Evolutionary conservation across 2,797 vertebrate genomes (phyloP).

Genomic region (Helarctos malayanus): DNA sequence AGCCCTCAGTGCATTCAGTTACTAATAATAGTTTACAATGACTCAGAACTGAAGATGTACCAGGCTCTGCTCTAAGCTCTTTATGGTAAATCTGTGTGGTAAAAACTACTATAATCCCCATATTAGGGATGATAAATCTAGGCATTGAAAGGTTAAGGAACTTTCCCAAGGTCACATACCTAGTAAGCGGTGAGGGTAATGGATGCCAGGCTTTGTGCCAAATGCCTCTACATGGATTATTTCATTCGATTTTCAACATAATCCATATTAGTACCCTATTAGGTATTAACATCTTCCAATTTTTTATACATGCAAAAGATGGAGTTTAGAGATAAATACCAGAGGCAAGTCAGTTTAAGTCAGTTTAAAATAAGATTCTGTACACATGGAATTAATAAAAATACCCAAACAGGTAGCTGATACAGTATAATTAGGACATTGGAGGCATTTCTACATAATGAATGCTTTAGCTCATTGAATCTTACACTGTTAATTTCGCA

Average conservation of each 20-base stretch:
- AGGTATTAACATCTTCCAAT: neutral
- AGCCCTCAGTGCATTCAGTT: neutral
- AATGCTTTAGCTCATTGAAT: neutral
- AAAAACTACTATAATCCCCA: neutral
- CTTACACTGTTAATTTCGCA: neutral
- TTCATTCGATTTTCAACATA: slow-evolving; percentile 54
- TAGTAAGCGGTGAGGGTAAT: neutral
- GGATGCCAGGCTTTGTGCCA: neutral
- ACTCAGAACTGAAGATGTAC: neutral
- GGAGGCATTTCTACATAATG: neutral
- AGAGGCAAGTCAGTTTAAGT: neutral
- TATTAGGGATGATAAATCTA: neutral
- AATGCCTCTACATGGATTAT: slow-evolving; percentile 33
- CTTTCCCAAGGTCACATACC: neutral
- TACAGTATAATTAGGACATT: neutral
- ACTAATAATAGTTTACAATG: slow-evolving; percentile 1
- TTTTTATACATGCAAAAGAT: neutral
- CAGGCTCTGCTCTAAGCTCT: slow-evolving; percentile 38
- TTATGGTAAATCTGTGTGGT: slow-evolving; percentile 13
- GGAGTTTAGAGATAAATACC: slow-evolving; percentile 19
- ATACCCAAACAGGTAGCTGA: neutral
- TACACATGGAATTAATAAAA: neutral
- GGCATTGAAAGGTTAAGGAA: neutral
- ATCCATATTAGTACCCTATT: neutral
- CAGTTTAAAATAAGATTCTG: slow-evolving; percentile 19